Conservation (phyloP, 2,113 vertebrate genomes). For the Orientallactaga bullata region DNA sequence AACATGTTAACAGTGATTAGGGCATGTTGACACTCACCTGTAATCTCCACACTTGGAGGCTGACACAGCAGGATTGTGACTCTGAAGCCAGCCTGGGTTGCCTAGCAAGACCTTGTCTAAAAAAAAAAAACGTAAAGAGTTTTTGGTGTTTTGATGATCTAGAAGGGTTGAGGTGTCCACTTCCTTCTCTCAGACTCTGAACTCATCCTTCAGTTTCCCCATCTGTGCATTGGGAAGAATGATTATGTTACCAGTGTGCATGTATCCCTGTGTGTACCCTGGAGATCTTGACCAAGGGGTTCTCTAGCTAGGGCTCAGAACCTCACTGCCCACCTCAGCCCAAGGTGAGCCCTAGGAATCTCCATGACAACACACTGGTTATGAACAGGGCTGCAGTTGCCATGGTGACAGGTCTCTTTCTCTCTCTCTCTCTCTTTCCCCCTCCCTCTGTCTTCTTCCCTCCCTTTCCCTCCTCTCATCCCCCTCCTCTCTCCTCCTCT, state of each 20-base stretch:
- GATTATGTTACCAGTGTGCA: constrained; percentile 2
- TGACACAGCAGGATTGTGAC: neutral
- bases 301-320: constrained; percentile 58
- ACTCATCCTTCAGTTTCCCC: constrained; percentile 53
- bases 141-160: neutral
- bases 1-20: neutral
- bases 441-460: constrained; percentile 33
- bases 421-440: constrained; percentile 45
- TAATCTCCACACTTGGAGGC: neutral
- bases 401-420: constrained; percentile 69
- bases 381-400: constrained; percentile 84
- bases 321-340: constrained; percentile 78
- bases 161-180: neutral
- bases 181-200: neutral
- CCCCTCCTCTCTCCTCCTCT: constrained; percentile 58
- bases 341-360: constrained; percentile 83
- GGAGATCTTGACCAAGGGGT: constrained; percentile 23
- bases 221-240: constrained; percentile 60
- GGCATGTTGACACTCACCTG: neutral
- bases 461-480: constrained; percentile 12
- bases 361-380: constrained; percentile 86
- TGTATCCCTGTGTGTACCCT: neutral
- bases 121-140: neutral
- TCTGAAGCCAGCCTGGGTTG: neutral
- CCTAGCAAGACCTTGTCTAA: neutral